Evolutionary conservation across 2,888 invertebrate species (phyloP).

Genomic region (Lepidochrysops patricia): DNA sequence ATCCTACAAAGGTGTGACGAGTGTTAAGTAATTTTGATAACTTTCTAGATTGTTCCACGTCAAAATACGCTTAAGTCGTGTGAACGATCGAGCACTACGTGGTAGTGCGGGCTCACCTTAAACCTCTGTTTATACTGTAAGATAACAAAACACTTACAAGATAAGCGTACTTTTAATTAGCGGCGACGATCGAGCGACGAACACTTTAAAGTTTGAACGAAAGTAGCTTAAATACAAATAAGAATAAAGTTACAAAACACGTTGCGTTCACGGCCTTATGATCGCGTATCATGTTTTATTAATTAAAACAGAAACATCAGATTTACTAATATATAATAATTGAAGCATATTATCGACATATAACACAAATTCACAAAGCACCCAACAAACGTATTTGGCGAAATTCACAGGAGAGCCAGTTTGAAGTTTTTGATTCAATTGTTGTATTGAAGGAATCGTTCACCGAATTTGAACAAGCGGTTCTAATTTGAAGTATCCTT

Average conservation of each 20-base stretch:
- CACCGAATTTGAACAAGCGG: constrained; percentile 1
- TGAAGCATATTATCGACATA: neutral
- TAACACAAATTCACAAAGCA: neutral
- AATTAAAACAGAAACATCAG: neutral
- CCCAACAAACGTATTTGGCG: neutral
- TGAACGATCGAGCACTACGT: too few relatives aligned
- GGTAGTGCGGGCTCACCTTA: too few relatives aligned
- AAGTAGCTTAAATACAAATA: too few relatives aligned
- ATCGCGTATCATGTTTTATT: neutral
- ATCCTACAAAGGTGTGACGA: too few relatives aligned
- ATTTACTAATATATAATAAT: neutral
- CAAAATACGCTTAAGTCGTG: too few relatives aligned
- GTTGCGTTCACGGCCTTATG: neutral
- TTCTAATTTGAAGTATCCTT: constrained; percentile 2
- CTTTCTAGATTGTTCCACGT: too few relatives aligned
- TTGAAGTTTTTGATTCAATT: neutral
- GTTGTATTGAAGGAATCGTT: constrained; percentile 4
- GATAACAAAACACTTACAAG: too few relatives aligned
- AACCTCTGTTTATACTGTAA: too few relatives aligned
- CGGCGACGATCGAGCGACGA: too few relatives aligned
- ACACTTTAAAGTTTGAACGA: too few relatives aligned
- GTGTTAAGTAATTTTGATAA: too few relatives aligned
- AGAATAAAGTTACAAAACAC: neutral
- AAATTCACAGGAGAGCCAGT: neutral
- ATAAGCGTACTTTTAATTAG: too few relatives aligned